Base-by-base conservation (phyloP, 2,888 invertebrate genomes). In the Drosophila sordidula region DNA sequence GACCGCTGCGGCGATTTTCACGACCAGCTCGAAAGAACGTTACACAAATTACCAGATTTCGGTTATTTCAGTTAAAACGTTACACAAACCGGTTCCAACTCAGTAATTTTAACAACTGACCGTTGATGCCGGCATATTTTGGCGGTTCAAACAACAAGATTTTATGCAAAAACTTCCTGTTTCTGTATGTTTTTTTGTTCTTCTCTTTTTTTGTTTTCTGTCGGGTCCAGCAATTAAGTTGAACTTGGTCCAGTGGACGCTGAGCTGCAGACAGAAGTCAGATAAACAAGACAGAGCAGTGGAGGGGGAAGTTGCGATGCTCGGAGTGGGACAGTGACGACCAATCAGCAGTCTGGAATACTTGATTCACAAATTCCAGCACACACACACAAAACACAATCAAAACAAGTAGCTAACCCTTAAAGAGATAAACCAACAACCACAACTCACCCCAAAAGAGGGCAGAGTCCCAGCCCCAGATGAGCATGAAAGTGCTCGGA, bases 201-300 rank as follows among this genome's bases (percentile, higher is more conserved):
- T n/a, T 25, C 8, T 41, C 2, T 8, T 32, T 29, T 29, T 32
- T 32, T 32, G 18, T 18, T 29, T 29, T 29, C 0, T 34, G 12
- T 45, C 25, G 57, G 63, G 64, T 66, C 52, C 69, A 69, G 64
- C 52, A 81, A 83, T 83, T 86, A 81, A 67, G 68, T 41, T 73
- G 72, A 88, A 68, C 80, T 66, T 49, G 57, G 51, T 52, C 12
- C 39, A 61, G 38, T 22, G 54, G 82, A 78, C 73, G 76, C 75
- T 74, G 77, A 56, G 70, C 42, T 56, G 87, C 57, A 74, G 82
- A 85, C 75, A 87, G 71, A 74, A 81, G 82, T 82, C 87, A 85
- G 26, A 42, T 47, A 49, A 69, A 67, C 51, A 67, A 41, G 18
- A 5, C 18, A 25, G 18, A 6, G 16, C 22, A 29, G 25, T 14